Percentiles rank a stretch among this genome's conserved stretches.
phyloP scores from a whole-genome alignment of 2,113 vertebrate species.

The Amia ocellicauda region DNA sequence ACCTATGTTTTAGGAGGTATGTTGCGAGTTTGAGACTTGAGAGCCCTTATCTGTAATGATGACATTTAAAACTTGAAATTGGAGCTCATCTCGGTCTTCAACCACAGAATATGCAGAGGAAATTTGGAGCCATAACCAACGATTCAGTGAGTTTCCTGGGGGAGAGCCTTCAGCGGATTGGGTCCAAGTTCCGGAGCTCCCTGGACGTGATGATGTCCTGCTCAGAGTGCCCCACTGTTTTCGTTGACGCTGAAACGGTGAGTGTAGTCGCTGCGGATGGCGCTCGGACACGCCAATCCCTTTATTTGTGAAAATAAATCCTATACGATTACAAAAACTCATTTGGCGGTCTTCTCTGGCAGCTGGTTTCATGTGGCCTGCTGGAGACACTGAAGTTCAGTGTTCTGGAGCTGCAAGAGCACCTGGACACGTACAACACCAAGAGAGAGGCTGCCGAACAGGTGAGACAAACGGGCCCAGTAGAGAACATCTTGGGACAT shows the following conservation, averaged over 20 bases:
- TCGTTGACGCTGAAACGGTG: slow-evolving; percentile 97
- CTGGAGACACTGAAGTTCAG: slow-evolving; percentile 95
- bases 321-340: too few species aligned
- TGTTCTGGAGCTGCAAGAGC: slow-evolving; percentile 94
- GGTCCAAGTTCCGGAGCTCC: slow-evolving; percentile 91
- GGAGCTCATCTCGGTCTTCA: slow-evolving; percentile 19
- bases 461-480: slow-evolving; percentile 75
- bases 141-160: slow-evolving; percentile 85
- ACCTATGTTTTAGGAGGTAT: too few species aligned
- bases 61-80: not conserved
- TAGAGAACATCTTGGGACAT: not conserved
- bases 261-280: slow-evolving; percentile 35
- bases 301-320: too few species aligned
- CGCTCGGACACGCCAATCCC: not conserved
- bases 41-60: too few species aligned
- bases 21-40: too few species aligned
- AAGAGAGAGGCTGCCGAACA: slow-evolving; percentile 91
- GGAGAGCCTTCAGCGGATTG: slow-evolving; percentile 83
- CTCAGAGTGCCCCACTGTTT: slow-evolving; percentile 91
- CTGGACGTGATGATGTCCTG: slow-evolving; percentile 87
- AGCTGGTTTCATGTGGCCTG: slow-evolving; percentile 92
- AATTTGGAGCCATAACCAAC: slow-evolving; percentile 86
- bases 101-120: slow-evolving; percentile 81
- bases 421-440: slow-evolving; percentile 91
- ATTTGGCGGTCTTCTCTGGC: slow-evolving; percentile 28